Conservation (phyloP, 2,113 vertebrate genomes). For the Rhinogobius similis region DNA sequence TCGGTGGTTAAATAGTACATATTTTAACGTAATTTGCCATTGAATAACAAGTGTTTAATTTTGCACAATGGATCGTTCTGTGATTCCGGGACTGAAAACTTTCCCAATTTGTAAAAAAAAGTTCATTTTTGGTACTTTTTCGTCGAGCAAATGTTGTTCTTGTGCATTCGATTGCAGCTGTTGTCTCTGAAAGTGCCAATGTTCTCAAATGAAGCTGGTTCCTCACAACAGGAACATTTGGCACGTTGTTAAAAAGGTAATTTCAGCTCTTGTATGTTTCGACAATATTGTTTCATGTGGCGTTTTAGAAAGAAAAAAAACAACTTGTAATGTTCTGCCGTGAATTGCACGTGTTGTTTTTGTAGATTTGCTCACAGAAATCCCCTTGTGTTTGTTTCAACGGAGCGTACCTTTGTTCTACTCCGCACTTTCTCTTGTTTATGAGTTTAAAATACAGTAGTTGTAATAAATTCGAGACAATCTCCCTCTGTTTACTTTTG, state of each 20-base stretch:
- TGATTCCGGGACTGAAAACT: too few relatives aligned
- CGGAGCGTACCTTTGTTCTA: background rate
- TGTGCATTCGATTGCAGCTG: too few relatives aligned
- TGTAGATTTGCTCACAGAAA: background rate
- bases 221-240: background rate
- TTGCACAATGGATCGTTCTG: too few relatives aligned
- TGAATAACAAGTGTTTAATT: too few relatives aligned
- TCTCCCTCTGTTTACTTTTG: background rate
- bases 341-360: background rate
- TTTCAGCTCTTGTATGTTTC: background rate
- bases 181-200: too few relatives aligned
- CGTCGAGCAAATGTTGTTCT: too few relatives aligned
- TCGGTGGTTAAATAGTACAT: too few relatives aligned
- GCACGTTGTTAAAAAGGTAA: background rate
- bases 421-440: background rate
- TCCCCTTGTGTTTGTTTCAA: background rate
- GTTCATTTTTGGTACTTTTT: too few relatives aligned
- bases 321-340: background rate
- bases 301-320: background rate
- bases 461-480: background rate
- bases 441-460: background rate
- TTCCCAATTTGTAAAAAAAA: too few relatives aligned
- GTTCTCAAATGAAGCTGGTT: too few relatives aligned
- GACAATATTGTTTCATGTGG: background rate
- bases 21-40: too few relatives aligned